phyloP scores from a whole-genome alignment of 2,888 invertebrate genomes.

The Melanostoma scalare region DNA sequence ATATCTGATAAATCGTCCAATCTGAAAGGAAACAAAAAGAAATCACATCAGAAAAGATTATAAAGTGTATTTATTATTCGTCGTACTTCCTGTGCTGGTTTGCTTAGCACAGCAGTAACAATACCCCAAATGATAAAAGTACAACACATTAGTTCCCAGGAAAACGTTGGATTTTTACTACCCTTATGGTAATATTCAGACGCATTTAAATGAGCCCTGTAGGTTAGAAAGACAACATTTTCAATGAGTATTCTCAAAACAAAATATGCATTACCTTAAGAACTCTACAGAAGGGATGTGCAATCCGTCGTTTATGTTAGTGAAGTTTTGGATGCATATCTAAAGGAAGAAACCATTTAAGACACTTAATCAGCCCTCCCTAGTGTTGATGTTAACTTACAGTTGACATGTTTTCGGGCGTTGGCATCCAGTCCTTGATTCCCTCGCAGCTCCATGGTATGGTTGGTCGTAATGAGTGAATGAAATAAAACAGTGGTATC shows the following conservation, averaged over 20 bases:
- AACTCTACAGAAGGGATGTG: conserved; percentile 44
- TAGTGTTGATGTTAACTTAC: no score
- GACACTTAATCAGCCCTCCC: not conserved
- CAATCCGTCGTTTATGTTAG: not conserved
- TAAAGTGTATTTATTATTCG: no score
- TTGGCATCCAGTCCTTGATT: conserved; percentile 60
- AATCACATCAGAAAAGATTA: not conserved
- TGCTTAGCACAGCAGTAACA: conserved; percentile 74
- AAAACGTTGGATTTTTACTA: conserved; percentile 64
- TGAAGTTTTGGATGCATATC: not conserved
- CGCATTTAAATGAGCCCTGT: conserved; percentile 56
- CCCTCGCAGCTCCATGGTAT: conserved; percentile 92
- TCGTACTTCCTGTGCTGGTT: conserved; percentile 74
- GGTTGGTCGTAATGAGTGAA: conserved; percentile 85
- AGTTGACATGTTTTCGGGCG: not conserved
- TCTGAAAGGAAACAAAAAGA: conserved; percentile 69
- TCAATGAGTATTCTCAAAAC: no score
- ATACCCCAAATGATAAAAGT: conserved; percentile 75
- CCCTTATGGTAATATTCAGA: conserved; percentile 9
- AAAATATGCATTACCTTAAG: conserved; percentile 20
- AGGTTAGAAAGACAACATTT: no score
- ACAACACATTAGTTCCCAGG: conserved; percentile 75
- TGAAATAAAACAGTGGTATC: conserved; percentile 88
- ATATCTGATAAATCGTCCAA: conserved; percentile 76
- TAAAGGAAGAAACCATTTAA: not conserved